phyloP scores from a whole-genome alignment of 2,888 invertebrate genomes.

The Athalia circularis region DNA sequence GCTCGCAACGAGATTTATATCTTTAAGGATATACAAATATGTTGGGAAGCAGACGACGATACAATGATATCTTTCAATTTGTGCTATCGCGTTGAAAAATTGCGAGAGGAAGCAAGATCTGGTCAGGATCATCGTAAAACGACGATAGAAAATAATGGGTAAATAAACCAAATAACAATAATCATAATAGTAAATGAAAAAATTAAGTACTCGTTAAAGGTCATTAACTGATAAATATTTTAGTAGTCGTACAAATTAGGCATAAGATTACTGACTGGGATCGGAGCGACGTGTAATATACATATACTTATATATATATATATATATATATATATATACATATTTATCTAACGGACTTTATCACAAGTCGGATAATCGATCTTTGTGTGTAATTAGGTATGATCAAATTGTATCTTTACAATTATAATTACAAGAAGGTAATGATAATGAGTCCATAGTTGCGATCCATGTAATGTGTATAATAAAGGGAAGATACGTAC shows the following conservation, averaged over 20 bases:
- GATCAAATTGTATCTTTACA: neutral
- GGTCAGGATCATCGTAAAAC: slow-evolving; percentile 21
- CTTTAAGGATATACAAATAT: neutral
- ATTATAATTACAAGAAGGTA: neutral
- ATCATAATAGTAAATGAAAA: slow-evolving; percentile 27
- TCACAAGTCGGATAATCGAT: slow-evolving; percentile 18
- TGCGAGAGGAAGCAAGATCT: slow-evolving; percentile 1
- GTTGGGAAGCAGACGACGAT: slow-evolving; percentile 12
- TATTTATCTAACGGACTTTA: neutral
- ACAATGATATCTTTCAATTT: neutral
- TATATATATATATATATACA: too few relatives aligned
- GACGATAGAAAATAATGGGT: neutral
- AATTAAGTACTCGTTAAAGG: slow-evolving; percentile 32
- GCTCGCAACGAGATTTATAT: too few relatives aligned
- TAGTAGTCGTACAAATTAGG: neutral
- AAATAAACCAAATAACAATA: neutral
- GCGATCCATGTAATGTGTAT: neutral
- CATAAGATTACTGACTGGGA: slow-evolving; percentile 22
- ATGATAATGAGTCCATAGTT: neutral
- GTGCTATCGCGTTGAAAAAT: slow-evolving; percentile 11
- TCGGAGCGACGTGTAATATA: neutral
- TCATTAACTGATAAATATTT: neutral
- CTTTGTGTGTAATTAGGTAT: neutral
- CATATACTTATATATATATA: neutral
- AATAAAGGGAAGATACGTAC: slow-evolving; percentile 3